These are phyloP conservation scores for Phengaris arion DNA, from an alignment of 2,888 invertebrate genomes.

Conservation along the genomic window DNA sequence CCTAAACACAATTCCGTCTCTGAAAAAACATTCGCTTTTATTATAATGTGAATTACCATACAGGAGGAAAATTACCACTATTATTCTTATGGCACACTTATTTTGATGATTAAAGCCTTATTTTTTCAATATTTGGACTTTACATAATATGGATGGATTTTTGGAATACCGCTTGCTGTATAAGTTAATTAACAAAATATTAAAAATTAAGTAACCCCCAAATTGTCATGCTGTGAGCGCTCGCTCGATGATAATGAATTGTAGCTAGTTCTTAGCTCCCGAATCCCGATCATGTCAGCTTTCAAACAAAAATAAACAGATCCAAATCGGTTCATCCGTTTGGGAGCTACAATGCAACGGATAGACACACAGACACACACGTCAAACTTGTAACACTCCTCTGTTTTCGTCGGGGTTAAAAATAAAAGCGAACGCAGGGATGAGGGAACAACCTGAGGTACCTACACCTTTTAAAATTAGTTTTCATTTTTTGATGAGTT, in stretches of 20 bases:
- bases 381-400: too few relatives aligned
- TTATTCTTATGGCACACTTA: conserved; percentile 12
- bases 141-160: neutral
- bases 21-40: neutral
- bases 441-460: neutral
- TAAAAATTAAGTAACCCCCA: too few relatives aligned
- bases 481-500: neutral
- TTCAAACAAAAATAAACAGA: too few relatives aligned
- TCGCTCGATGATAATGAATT: too few relatives aligned
- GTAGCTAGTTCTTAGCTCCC: too few relatives aligned
- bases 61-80: neutral
- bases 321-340: too few relatives aligned
- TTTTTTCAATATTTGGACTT: neutral
- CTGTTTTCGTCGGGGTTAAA: too few relatives aligned
- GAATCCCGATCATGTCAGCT: too few relatives aligned
- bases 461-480: neutral
- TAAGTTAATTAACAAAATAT: neutral
- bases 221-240: too few relatives aligned
- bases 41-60: conserved; percentile 14
- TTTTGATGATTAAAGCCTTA: neutral
- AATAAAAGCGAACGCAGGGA: neutral
- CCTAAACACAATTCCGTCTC: neutral
- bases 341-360: too few relatives aligned
- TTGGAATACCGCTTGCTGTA: neutral
- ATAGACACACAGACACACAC: too few relatives aligned